Conservation (phyloP, 2,113 vertebrate species). For the Morone chrysops region DNA sequence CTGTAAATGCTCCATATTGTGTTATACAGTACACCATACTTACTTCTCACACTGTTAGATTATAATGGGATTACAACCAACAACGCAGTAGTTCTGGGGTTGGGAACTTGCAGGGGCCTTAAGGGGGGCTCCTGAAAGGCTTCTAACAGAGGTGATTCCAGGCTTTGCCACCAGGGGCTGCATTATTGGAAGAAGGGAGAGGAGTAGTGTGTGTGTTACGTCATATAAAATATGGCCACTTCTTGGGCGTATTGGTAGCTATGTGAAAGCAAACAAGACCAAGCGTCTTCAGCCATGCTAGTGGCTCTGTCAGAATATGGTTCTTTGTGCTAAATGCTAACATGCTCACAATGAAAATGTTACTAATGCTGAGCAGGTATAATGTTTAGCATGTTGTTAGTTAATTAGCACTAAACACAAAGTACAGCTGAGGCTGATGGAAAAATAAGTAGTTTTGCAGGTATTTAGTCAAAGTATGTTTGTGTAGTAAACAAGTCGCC, state of each 20-base stretch:
- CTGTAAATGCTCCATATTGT: neutral
- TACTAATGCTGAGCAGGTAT: neutral
- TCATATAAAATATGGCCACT: too few species aligned
- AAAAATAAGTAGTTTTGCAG: too few species aligned
- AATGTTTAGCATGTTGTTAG: neutral
- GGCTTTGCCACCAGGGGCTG: neutral
- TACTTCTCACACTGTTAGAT: neutral
- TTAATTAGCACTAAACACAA: too few species aligned
- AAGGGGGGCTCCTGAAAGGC: neutral
- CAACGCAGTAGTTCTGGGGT: neutral
- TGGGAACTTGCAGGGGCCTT: neutral
- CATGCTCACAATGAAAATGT: neutral
- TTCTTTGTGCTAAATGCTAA: neutral
- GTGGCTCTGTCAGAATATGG: neutral
- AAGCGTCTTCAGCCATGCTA: neutral
- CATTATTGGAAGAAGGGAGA: neutral
- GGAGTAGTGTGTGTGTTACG: too few species aligned
- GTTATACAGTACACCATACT: neutral
- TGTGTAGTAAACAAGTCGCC: too few species aligned
- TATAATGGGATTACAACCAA: constrained; percentile 7
- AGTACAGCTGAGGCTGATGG: too few species aligned
- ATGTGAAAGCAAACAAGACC: neutral
- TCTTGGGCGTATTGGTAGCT: neutral
- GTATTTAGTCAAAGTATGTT: too few species aligned
- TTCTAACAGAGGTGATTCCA: neutral